A percentile compares a stretch with the other conserved stretches of the same genome.
phyloP scores from a whole-genome alignment of 2,888 invertebrate species.

The Chorisops tibialis region DNA sequence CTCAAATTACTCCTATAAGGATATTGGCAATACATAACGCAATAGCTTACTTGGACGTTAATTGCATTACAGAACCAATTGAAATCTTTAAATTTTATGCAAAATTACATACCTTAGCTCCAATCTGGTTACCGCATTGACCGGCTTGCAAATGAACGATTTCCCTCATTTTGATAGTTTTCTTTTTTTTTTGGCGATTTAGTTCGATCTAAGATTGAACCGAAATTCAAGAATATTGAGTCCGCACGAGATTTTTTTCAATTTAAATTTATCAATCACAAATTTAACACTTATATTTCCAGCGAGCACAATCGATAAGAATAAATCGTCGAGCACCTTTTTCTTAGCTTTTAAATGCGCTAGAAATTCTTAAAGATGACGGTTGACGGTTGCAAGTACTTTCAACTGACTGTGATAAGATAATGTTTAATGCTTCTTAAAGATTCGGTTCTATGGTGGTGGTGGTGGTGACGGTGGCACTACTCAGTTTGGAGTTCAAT shows the following conservation, averaged over 20 bases:
- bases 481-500: slow-evolving; percentile 28
- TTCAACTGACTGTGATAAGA: slow-evolving; percentile 11
- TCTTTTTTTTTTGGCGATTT: not conserved
- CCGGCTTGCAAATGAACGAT: slow-evolving; percentile 80
- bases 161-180: slow-evolving; percentile 66
- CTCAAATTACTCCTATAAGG: no score
- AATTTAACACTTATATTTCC: not conserved
- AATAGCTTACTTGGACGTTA: no score
- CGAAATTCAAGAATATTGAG: not conserved
- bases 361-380: no score
- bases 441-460: slow-evolving; percentile 5
- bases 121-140: slow-evolving; percentile 83
- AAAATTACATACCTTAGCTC: slow-evolving; percentile 54
- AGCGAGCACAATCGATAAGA: not conserved
- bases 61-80: no score
- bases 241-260: no score
- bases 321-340: no score
- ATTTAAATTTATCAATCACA: not conserved
- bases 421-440: not conserved
- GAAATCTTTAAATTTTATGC: not conserved
- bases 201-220: not conserved
- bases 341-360: no score
- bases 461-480: no score
- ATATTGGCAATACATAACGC: no score
- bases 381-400: slow-evolving; percentile 15